These are phyloP conservation scores for Caenorhabditis latens DNA, from an alignment of 1,140 invertebrate species.

Conservation along the genomic window DNA sequence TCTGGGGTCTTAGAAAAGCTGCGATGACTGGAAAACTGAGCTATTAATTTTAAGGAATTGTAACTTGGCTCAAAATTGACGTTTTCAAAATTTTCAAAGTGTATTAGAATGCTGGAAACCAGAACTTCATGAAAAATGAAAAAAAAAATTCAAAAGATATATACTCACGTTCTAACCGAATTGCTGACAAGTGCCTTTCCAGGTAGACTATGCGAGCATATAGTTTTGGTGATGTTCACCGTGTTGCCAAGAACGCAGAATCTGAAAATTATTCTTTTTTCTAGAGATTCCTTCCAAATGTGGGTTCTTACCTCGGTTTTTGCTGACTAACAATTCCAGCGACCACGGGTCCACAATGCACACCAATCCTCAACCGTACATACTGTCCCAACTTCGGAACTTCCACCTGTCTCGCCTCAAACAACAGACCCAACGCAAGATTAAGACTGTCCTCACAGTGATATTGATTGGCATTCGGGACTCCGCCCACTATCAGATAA, in stretches of 20 bases:
- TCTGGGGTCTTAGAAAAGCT: too few species aligned
- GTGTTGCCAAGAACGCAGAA: constrained; percentile 66
- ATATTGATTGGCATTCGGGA: constrained; percentile 60
- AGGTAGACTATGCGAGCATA: constrained; percentile 25
- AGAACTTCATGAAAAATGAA: too few species aligned
- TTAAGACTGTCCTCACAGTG: constrained; percentile 65
- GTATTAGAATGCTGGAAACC: too few species aligned
- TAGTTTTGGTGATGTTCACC: constrained; percentile 59
- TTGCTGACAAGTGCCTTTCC: constrained; percentile 66
- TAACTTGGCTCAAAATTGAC: too few species aligned
- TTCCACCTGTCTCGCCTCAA: constrained; percentile 65
- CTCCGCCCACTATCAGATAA: constrained; percentile 67
- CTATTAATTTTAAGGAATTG: too few species aligned
- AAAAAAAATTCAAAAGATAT: too few species aligned
- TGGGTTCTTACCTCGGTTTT: constrained; percentile 67
- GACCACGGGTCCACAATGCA: constrained; percentile 63
- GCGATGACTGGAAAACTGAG: too few species aligned
- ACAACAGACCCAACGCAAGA: constrained; percentile 62
- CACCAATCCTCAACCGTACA: constrained; percentile 59
- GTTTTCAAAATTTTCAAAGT: too few species aligned
- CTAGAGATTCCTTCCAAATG: too few species aligned
- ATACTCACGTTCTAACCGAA: constrained; percentile 63
- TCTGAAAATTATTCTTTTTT: constrained; percentile 45
- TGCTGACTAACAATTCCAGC: constrained; percentile 64
- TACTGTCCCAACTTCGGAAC: constrained; percentile 61